Percentiles rank a stretch among this genome's conserved stretches.
phyloP scores from a whole-genome alignment of 2,888 invertebrate genomes.

The Adelognathus sp. region DNA sequence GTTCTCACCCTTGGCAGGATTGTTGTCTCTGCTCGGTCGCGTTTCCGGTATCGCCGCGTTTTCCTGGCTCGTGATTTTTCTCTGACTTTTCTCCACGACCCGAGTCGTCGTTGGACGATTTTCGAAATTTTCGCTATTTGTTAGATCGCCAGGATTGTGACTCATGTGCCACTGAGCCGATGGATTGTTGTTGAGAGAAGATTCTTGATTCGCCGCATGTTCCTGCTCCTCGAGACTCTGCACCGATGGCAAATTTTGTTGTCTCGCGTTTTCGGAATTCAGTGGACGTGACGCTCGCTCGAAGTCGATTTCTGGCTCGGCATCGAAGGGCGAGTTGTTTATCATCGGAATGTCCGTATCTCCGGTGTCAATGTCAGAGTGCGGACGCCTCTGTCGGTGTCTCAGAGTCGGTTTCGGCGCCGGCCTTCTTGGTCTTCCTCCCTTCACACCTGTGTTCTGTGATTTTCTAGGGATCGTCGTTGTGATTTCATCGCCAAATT shows the following conservation, averaged over 20 bases:
- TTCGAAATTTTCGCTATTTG: constrained; percentile 56
- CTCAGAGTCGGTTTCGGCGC: constrained; percentile 66
- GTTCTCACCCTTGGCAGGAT: constrained; percentile 5
- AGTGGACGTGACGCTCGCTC: not conserved
- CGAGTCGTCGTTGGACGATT: not conserved
- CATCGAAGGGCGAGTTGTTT: not conserved
- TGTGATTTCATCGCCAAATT: constrained; percentile 20
- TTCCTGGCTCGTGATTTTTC: not conserved
- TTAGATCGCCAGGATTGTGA: constrained; percentile 67
- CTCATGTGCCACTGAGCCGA: constrained; percentile 66
- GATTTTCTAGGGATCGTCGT: constrained; percentile 6
- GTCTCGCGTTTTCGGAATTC: not conserved
- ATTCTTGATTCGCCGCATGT: not conserved
- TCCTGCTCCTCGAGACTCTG: constrained; percentile 38
- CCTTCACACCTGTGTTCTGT: constrained; percentile 12
- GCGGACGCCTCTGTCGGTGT: constrained; percentile 30
- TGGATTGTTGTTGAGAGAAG: not conserved
- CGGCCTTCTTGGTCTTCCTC: constrained; percentile 53
- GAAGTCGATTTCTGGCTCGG: constrained; percentile 38
- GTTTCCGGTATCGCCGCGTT: not conserved
- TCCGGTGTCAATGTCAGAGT: not conserved
- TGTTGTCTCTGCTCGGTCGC: not conserved
- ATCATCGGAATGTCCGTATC: constrained; percentile 15
- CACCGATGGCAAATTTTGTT: constrained; percentile 13
- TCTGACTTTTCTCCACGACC: not conserved